phyloP scores from a whole-genome alignment of 2,113 vertebrate species.

The Andinoacara biseriatus region DNA sequence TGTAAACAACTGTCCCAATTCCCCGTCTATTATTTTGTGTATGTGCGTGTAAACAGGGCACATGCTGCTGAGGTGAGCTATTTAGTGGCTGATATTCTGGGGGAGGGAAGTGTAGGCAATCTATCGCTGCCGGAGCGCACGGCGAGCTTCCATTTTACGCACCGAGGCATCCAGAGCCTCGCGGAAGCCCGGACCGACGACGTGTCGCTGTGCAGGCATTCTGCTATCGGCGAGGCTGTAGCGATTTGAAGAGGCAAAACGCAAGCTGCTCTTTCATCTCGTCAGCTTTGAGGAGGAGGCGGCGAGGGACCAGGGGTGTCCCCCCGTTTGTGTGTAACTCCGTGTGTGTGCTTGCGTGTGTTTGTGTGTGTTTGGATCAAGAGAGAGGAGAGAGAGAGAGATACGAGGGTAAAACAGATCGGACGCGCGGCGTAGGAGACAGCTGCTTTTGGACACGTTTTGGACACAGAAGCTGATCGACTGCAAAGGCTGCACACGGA shows the following conservation, averaged over 20 bases:
- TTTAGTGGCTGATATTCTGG: constrained; percentile 28
- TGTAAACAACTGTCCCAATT: constrained; percentile 58
- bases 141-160: constrained; percentile 64
- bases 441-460: constrained; percentile 73
- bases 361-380: constrained; percentile 53
- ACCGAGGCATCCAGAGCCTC: constrained; percentile 29
- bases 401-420: constrained; percentile 70
- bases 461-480: constrained; percentile 56
- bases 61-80: constrained; percentile 50
- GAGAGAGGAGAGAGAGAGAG: constrained; percentile 53
- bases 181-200: constrained; percentile 9
- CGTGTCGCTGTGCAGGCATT: constrained; percentile 60
- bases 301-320: constrained; percentile 68
- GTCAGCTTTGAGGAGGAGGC: constrained; percentile 73
- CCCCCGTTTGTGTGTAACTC: constrained; percentile 59
- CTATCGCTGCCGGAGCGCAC: constrained; percentile 33
- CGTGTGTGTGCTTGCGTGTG: constrained; percentile 24
- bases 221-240: constrained; percentile 25
- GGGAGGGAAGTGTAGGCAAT: constrained; percentile 21
- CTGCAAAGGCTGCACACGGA: constrained; percentile 32
- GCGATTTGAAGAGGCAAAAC: constrained; percentile 48
- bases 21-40: constrained; percentile 13
- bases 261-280: constrained; percentile 74
- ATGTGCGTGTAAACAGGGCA: constrained; percentile 30
- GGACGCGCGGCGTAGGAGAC: constrained; percentile 64